A percentile compares a stretch with the other conserved stretches of the same genome.
phyloP scores from a whole-genome alignment of 1,140 invertebrate species.

The Caenorhabditis tropicalis region DNA sequence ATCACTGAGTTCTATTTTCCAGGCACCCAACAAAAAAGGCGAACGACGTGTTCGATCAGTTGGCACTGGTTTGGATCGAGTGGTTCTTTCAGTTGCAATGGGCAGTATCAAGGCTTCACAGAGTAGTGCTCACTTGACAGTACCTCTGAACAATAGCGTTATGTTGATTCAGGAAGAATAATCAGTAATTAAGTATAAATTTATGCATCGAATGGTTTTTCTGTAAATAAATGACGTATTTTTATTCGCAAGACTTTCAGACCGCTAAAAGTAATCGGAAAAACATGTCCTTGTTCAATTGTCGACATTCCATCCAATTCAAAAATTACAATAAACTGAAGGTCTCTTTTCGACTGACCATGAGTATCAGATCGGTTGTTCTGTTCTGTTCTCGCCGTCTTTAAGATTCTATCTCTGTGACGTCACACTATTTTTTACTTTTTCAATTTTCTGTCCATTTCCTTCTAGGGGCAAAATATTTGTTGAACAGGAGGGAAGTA shows the following conservation, averaged over 20 bases:
- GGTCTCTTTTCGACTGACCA: neutral
- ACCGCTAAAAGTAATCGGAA: no score
- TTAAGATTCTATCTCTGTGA: neutral
- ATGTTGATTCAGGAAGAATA: slow-evolving; percentile 11
- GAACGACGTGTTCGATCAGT: slow-evolving; percentile 50
- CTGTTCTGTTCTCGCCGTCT: neutral
- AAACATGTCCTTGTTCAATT: no score
- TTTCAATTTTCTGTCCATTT: neutral
- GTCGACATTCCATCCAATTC: no score
- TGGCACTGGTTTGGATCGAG: slow-evolving; percentile 65
- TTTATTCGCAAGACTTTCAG: no score
- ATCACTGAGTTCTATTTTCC: neutral
- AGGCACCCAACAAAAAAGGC: neutral
- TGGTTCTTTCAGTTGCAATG: slow-evolving; percentile 59
- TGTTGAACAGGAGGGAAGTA: neutral
- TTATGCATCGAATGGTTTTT: neutral
- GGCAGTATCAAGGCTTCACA: slow-evolving; percentile 31
- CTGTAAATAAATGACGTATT: neutral
- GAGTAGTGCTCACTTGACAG: neutral
- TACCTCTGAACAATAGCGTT: neutral
- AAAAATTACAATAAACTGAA: neutral
- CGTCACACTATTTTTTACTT: neutral
- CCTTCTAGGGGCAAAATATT: neutral
- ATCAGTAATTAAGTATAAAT: neutral
- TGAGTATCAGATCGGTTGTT: neutral